Evolutionary conservation across 1,140 invertebrate species (phyloP).

Genomic region (Campoletis sonorensis): DNA sequence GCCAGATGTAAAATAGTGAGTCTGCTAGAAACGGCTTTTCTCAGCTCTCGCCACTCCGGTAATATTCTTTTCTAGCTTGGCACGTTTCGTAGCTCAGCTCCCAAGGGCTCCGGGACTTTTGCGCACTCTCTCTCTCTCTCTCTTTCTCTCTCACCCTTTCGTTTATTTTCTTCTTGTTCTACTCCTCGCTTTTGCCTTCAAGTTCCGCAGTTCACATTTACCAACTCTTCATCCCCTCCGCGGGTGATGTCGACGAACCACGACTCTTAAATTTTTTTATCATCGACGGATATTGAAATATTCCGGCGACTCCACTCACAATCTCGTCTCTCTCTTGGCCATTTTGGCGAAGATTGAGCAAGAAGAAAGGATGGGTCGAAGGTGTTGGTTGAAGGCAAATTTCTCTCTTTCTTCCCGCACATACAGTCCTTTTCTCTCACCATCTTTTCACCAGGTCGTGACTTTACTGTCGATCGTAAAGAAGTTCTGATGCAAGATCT

Average conservation of each 20-base stretch:
- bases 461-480: conserved; percentile 46
- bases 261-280: conserved; percentile 44
- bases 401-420: neutral
- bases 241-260: conserved; percentile 38
- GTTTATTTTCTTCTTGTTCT: neutral
- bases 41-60: conserved; percentile 38
- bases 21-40: neutral
- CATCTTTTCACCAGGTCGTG: conserved; percentile 16
- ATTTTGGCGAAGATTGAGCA: conserved; percentile 11
- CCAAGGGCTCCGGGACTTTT: conserved; percentile 18
- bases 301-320: conserved; percentile 31
- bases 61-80: conserved; percentile 44
- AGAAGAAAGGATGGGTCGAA: neutral
- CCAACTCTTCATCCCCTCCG: neutral
- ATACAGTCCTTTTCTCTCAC: conserved; percentile 21
- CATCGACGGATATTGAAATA: conserved; percentile 47
- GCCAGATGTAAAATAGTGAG: conserved; percentile 46
- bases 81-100: conserved; percentile 33
- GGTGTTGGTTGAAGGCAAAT: neutral
- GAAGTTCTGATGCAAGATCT: neutral
- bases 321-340: conserved; percentile 4
- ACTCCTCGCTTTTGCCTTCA: neutral
- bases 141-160: neutral
- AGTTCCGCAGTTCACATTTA: neutral
- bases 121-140: neutral